Evolutionary conservation across 2,113 vertebrate genomes (phyloP).

Genomic region (Carassius gibelio): DNA sequence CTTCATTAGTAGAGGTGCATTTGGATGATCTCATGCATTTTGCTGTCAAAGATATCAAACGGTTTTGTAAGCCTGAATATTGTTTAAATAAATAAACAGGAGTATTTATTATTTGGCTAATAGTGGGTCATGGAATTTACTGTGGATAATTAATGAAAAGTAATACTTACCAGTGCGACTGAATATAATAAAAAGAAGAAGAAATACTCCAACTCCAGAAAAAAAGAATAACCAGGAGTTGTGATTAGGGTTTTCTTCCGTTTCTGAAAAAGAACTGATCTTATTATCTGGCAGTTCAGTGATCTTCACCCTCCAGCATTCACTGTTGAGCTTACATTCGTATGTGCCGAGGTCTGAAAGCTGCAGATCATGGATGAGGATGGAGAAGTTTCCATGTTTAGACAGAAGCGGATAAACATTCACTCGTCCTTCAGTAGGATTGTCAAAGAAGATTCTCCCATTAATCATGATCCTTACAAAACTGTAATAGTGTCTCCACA

Average conservation of each 20-base stretch:
- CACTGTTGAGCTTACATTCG: slow-evolving; percentile 36
- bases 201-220: background rate
- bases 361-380: slow-evolving; percentile 63
- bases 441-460: slow-evolving; percentile 45
- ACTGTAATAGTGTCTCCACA: background rate
- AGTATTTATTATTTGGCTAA: background rate
- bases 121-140: background rate
- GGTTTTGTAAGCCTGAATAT: background rate
- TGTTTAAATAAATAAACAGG: background rate
- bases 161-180: background rate
- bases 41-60: background rate
- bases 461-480: slow-evolving; percentile 41
- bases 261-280: background rate
- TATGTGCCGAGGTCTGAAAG: slow-evolving; percentile 66
- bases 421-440: slow-evolving; percentile 63
- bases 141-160: background rate
- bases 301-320: slow-evolving; percentile 58
- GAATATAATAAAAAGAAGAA: background rate
- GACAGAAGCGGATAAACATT: slow-evolving; percentile 65
- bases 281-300: background rate
- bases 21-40: background rate
- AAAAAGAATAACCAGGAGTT: background rate
- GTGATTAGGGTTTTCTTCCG: background rate
- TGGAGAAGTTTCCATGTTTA: slow-evolving; percentile 65
- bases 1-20: background rate